Percentiles rank a stretch among this genome's conserved stretches.
These are phyloP conservation scores for Papio anubis DNA, from an alignment of 2,113 vertebrate species.

Conservation along the genomic window DNA sequence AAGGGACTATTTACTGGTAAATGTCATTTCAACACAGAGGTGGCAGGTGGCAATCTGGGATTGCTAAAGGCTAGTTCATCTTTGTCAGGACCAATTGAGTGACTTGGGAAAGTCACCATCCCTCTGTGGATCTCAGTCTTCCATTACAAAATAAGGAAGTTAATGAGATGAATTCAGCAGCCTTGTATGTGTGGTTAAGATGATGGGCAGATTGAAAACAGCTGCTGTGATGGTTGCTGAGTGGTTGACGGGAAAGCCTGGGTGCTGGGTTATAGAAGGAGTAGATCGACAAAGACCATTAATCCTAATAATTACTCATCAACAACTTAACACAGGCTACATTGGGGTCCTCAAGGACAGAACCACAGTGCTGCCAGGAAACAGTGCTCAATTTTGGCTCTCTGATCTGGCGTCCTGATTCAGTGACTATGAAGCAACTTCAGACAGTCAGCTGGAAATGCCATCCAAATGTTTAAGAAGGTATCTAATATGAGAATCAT, in stretches of 20 bases:
- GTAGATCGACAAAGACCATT: fast-evolving
- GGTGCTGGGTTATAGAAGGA: background rate
- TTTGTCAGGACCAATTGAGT: background rate
- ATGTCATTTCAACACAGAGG: background rate
- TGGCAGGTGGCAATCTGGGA: background rate
- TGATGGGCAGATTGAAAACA: background rate
- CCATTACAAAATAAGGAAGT: background rate
- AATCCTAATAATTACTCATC: no score
- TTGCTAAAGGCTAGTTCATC: background rate
- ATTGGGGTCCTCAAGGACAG: background rate
- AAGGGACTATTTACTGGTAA: background rate
- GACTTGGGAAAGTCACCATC: background rate
- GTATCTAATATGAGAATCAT: background rate
- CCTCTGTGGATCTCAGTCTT: background rate
- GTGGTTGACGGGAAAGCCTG: background rate
- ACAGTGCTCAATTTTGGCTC: background rate
- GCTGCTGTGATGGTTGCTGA: background rate
- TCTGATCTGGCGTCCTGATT: background rate
- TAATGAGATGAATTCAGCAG: background rate
- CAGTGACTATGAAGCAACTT: fast-evolving
- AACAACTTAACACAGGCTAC: fast-evolving
- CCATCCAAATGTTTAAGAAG: background rate
- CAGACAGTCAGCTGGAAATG: background rate
- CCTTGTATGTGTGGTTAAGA: fast-evolving
- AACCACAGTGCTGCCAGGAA: background rate